Evolutionary conservation across 2,888 invertebrate genomes (phyloP).

Genomic region (Eilema depressum): DNA sequence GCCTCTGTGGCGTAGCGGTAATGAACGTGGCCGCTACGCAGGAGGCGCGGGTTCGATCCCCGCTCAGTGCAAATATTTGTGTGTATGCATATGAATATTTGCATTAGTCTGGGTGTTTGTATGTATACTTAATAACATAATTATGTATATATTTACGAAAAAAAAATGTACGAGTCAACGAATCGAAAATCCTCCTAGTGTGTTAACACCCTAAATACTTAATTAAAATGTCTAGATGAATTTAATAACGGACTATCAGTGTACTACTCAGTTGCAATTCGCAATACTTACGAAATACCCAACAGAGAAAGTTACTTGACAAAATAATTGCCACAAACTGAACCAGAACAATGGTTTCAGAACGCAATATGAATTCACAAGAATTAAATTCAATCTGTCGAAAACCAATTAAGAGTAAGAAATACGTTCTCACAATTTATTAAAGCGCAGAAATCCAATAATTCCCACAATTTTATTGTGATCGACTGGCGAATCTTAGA

Average conservation of each 20-base stretch:
- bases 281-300: conserved; percentile 22
- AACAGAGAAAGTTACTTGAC: conserved; percentile 38
- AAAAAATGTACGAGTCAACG: too few relatives aligned
- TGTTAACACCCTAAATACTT: conserved; percentile 3
- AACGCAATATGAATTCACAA: conserved; percentile 59
- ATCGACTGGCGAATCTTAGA: conserved; percentile 76
- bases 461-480: conserved; percentile 79
- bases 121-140: too few relatives aligned
- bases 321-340: conserved; percentile 39
- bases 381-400: conserved; percentile 63
- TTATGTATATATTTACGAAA: too few relatives aligned
- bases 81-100: too few relatives aligned
- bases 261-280: background rate
- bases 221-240: background rate
- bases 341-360: conserved; percentile 56
- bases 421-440: conserved; percentile 76
- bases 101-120: too few relatives aligned
- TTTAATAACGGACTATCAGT: conserved; percentile 6
- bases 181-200: background rate
- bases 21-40: too few relatives aligned
- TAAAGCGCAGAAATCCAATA: conserved; percentile 72
- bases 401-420: conserved; percentile 66
- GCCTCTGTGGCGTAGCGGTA: too few relatives aligned
- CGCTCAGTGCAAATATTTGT: too few relatives aligned
- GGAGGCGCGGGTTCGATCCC: too few relatives aligned